A percentile compares a stretch with the other conserved stretches of the same genome.
These are phyloP conservation scores for Drosophila quinaria DNA, from an alignment of 2,888 invertebrate genomes.

Conservation along the genomic window DNA sequence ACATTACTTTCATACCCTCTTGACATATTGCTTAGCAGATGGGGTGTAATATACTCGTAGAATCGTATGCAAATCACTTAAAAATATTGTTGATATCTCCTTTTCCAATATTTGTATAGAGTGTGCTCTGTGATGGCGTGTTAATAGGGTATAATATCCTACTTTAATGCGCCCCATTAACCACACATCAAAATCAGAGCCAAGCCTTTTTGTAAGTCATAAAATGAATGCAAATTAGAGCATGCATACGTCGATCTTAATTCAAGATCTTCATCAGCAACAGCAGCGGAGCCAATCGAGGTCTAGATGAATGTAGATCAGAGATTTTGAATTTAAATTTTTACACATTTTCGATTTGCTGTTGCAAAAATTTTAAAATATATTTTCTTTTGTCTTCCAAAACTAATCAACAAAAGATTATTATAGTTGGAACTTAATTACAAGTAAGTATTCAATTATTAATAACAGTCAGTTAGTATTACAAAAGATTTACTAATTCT, in stretches of 20 bases:
- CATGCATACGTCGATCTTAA: slow-evolving; percentile 2
- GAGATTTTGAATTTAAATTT: not conserved
- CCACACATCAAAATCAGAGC: not conserved
- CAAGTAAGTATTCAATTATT: too few species aligned
- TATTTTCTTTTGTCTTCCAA: not conserved
- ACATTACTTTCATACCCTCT: slow-evolving; percentile 20
- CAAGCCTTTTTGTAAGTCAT: slow-evolving; percentile 5
- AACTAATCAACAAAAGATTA: not conserved
- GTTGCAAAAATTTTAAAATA: not conserved
- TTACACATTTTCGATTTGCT: not conserved
- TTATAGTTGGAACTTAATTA: not conserved
- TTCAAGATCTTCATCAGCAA: not conserved
- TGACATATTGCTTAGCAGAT: not conserved
- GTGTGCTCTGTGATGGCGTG: not conserved
- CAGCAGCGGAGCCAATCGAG: not conserved
- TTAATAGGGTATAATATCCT: not conserved
- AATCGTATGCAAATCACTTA: not conserved
- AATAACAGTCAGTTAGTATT: not conserved
- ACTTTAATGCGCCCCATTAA: slow-evolving; percentile 12
- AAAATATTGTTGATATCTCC: not conserved
- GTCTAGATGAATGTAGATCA: not conserved
- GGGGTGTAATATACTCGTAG: not conserved
- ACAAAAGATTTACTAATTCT: not conserved
- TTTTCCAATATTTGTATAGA: not conserved
- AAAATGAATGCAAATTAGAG: slow-evolving; percentile 7